These are phyloP conservation scores for Hypomesus transpacificus DNA, from an alignment of 2,113 vertebrate species.

Conservation along the genomic window DNA sequence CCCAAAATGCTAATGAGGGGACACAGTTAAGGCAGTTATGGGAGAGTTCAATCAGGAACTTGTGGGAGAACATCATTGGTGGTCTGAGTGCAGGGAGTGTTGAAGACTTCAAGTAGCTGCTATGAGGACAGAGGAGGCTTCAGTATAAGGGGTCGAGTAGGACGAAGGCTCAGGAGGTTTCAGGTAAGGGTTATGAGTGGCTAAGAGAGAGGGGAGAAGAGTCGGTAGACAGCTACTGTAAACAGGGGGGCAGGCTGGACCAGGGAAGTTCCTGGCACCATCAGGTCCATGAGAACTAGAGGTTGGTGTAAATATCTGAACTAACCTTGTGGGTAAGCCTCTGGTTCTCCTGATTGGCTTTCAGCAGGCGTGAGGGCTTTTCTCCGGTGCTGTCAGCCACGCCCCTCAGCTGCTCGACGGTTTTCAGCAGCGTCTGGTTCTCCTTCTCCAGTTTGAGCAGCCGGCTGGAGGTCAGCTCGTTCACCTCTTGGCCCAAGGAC, in stretches of 20 bases:
- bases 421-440: constrained; percentile 92
- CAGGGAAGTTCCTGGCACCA: neutral
- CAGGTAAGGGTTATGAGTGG: too few species aligned
- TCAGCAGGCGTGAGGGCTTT: constrained; percentile 73
- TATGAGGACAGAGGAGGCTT: neutral
- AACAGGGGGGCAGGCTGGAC: neutral
- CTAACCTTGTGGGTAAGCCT: constrained; percentile 85
- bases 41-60: neutral
- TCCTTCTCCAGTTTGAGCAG: constrained; percentile 95
- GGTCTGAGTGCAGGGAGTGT: neutral
- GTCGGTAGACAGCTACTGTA: neutral
- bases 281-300: neutral
- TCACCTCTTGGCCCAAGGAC: constrained; percentile 93
- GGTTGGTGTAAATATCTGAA: neutral
- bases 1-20: constrained; percentile 36
- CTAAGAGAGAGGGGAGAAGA: too few species aligned
- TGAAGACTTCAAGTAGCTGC: neutral
- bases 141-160: neutral
- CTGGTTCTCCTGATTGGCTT: constrained; percentile 88
- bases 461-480: constrained; percentile 90
- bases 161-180: too few species aligned
- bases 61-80: neutral
- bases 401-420: constrained; percentile 85
- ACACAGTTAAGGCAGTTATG: neutral
- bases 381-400: constrained; percentile 64